Percentiles rank a stretch among this genome's conserved stretches.
Conservation (phyloP, 2,888 invertebrate genomes). For the Parnassius glacialis region DNA sequence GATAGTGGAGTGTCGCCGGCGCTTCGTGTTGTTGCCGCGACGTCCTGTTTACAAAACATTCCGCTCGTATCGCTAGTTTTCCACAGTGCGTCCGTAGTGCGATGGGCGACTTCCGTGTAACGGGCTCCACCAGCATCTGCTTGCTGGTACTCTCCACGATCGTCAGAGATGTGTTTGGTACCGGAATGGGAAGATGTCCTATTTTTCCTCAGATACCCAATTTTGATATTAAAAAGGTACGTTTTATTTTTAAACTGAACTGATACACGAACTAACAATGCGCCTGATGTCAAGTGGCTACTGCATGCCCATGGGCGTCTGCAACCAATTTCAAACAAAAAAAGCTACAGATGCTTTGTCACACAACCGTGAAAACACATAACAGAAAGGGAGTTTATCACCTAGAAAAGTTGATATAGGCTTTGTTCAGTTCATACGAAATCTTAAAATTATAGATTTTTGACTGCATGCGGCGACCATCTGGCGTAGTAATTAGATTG, state of each 20-base stretch:
- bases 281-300: too few relatives aligned
- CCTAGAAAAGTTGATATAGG: too few relatives aligned
- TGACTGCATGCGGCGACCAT: too few relatives aligned
- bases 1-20: conserved; percentile 28
- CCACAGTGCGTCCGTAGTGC: conserved; percentile 27
- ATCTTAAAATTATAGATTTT: too few relatives aligned
- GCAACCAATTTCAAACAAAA: too few relatives aligned
- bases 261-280: too few relatives aligned
- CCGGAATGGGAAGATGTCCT: conserved; percentile 85
- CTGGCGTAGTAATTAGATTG: too few relatives aligned
- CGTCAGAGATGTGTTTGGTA: conserved; percentile 49
- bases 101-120: conserved; percentile 65
- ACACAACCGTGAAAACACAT: too few relatives aligned
- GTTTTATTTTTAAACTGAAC: conserved; percentile 39
- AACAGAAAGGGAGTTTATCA: too few relatives aligned
- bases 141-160: conserved; percentile 50
- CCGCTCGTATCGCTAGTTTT: conserved; percentile 2
- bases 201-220: conserved; percentile 83
- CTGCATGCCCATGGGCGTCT: too few relatives aligned
- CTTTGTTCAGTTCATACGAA: too few relatives aligned
- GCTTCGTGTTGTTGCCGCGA: conserved; percentile 18
- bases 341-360: too few relatives aligned
- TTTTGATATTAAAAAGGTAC: conserved; percentile 84
- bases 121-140: conserved; percentile 40
- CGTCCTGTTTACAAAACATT: conserved; percentile 32